phyloP scores from a whole-genome alignment of 1,140 invertebrate species.

The Drosophila nannoptera region DNA sequence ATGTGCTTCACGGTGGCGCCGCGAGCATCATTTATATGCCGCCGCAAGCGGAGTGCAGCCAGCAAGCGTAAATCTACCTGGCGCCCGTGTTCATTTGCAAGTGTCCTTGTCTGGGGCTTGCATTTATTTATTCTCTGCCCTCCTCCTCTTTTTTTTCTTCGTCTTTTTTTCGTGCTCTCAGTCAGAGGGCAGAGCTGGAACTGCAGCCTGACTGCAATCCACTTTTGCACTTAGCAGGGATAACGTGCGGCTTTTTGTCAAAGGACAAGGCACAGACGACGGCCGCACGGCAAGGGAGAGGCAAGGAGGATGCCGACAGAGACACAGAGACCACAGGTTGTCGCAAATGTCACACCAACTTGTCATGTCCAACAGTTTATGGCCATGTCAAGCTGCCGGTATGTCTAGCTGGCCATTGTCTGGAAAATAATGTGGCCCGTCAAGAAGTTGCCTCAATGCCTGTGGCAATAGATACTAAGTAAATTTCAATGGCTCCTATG shows the following conservation, averaged over 20 bases:
- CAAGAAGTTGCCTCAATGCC: constrained; percentile 20
- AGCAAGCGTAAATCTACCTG: constrained; percentile 28
- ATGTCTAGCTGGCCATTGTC: constrained; percentile 39
- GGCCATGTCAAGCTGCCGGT: constrained; percentile 54
- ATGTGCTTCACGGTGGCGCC: constrained; percentile 41
- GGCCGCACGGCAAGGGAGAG: background rate
- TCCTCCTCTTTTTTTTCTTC: background rate
- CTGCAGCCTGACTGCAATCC: constrained; percentile 58
- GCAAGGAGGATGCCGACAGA: background rate
- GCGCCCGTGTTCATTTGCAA: constrained; percentile 30
- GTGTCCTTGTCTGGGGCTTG: constrained; percentile 27
- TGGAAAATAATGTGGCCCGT: constrained; percentile 39
- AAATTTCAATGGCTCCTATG: constrained; percentile 65
- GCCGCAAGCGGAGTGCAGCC: constrained; percentile 7
- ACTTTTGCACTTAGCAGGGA: constrained; percentile 74
- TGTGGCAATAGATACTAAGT: constrained; percentile 41
- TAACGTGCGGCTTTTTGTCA: constrained; percentile 75
- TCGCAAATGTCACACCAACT: constrained; percentile 74
- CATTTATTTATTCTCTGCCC: constrained; percentile 39
- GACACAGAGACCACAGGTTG: constrained; percentile 52
- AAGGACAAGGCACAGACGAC: constrained; percentile 28
- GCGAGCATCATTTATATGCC: constrained; percentile 50
- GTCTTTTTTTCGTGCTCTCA: constrained; percentile 15
- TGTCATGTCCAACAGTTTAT: constrained; percentile 77
- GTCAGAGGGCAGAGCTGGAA: background rate